Evolutionary conservation across 2,797 vertebrate genomes (phyloP).

Genomic region (Girardinus metallicus): DNA sequence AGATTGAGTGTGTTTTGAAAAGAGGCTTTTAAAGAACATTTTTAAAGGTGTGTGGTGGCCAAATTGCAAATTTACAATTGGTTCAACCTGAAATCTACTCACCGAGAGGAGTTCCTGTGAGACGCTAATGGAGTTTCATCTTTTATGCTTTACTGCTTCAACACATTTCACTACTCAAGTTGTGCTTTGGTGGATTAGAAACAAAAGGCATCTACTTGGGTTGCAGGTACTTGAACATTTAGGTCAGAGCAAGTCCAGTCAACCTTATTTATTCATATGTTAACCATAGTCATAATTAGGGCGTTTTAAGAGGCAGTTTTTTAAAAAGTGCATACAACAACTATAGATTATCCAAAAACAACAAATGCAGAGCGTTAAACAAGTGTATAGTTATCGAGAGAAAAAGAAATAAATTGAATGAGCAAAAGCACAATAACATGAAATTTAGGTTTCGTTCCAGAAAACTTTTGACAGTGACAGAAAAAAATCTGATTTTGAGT

Average conservation of each 20-base stretch:
- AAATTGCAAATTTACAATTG: conserved; percentile 7
- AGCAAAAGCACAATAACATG: background rate
- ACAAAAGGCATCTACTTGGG: conserved; percentile 13
- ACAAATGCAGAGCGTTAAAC: background rate
- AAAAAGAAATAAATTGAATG: background rate
- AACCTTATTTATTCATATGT: background rate
- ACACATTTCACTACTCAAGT: conserved; percentile 25
- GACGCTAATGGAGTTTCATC: conserved; percentile 33
- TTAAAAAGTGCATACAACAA: background rate
- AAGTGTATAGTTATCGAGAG: background rate
- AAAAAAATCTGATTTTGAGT: background rate
- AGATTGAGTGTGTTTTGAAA: background rate
- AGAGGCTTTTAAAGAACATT: conserved; percentile 1
- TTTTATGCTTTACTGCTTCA: conserved; percentile 24
- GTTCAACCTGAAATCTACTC: conserved; percentile 15
- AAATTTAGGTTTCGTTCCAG: background rate
- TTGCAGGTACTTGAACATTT: conserved; percentile 24
- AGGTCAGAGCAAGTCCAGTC: conserved; percentile 3
- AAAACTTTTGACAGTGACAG: background rate
- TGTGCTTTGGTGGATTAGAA: conserved; percentile 35
- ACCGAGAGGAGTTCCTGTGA: conserved; percentile 31
- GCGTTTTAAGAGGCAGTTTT: background rate
- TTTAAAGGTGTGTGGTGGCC: conserved; percentile 4
- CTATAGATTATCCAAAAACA: background rate
- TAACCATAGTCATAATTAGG: background rate